A percentile compares a stretch with the other conserved stretches of the same genome.
These are phyloP conservation scores for Bemisia tabaci DNA, from an alignment of 1,140 invertebrate genomes.

Conservation along the genomic window DNA sequence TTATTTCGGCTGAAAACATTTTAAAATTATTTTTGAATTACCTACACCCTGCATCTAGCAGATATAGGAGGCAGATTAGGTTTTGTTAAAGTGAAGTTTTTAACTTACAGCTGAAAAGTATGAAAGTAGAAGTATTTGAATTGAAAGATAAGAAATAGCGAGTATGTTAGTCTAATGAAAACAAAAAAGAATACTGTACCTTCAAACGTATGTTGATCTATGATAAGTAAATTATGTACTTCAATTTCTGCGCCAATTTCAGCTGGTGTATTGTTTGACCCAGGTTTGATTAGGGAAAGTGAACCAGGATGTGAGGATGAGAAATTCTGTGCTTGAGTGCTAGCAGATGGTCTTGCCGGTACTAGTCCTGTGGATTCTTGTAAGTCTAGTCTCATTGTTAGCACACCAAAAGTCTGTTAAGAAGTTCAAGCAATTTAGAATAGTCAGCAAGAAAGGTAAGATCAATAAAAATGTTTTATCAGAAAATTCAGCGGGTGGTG, in stretches of 20 bases:
- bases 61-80: background rate
- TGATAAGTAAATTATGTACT: constrained; percentile 78
- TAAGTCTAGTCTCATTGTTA: constrained; percentile 78
- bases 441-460: too few species aligned
- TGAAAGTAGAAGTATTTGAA: too few species aligned
- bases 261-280: constrained; percentile 29
- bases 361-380: constrained; percentile 52
- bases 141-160: too few species aligned
- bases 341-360: constrained; percentile 58
- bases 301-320: constrained; percentile 35
- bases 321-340: constrained; percentile 50
- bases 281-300: constrained; percentile 31
- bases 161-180: too few species aligned
- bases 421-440: too few species aligned
- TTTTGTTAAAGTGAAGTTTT: too few species aligned
- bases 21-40: background rate
- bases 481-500: too few species aligned
- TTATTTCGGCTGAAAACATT: background rate
- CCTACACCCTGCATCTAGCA: background rate
- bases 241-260: constrained; percentile 76
- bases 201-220: constrained; percentile 96
- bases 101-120: too few species aligned
- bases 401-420: constrained; percentile 89
- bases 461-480: too few species aligned
- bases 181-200: too few species aligned